These are phyloP conservation scores for Bufo bufo DNA, from an alignment of 2,113 vertebrate genomes.

Conservation along the genomic window DNA sequence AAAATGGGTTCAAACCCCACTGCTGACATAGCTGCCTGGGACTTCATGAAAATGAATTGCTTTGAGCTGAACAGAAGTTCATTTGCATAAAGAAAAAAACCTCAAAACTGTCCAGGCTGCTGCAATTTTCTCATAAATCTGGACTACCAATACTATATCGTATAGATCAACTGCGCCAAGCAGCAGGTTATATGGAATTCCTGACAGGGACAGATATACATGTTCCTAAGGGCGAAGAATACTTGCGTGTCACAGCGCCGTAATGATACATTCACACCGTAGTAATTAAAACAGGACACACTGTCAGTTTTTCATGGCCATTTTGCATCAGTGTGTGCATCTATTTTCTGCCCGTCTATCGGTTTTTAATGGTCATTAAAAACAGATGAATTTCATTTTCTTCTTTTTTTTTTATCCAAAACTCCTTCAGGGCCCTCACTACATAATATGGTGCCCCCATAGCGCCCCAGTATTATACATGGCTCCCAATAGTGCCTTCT, in stretches of 20 bases:
- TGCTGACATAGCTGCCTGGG: neutral
- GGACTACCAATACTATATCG: neutral
- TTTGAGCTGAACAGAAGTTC: neutral
- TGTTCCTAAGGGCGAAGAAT: neutral
- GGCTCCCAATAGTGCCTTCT: no score
- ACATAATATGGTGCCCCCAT: no score
- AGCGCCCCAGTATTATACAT: no score
- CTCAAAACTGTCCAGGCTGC: neutral
- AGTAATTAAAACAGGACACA: no score
- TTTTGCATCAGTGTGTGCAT: no score
- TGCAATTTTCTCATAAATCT: constrained; percentile 8
- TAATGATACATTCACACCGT: no score
- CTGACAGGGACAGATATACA: neutral
- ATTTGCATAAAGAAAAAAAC: constrained; percentile 16
- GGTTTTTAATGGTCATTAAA: no score
- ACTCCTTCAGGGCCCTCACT: no score
- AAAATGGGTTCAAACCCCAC: constrained; percentile 15
- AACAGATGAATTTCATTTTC: no score
- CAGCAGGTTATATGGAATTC: neutral
- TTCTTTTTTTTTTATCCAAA: no score
- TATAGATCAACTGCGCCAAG: neutral
- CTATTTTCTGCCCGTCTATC: no score
- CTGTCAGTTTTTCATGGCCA: no score
- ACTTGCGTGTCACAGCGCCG: neutral
- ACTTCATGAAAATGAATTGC: constrained; percentile 34